phyloP scores from a whole-genome alignment of 2,888 invertebrate species.

The Nomada ruficornis region DNA sequence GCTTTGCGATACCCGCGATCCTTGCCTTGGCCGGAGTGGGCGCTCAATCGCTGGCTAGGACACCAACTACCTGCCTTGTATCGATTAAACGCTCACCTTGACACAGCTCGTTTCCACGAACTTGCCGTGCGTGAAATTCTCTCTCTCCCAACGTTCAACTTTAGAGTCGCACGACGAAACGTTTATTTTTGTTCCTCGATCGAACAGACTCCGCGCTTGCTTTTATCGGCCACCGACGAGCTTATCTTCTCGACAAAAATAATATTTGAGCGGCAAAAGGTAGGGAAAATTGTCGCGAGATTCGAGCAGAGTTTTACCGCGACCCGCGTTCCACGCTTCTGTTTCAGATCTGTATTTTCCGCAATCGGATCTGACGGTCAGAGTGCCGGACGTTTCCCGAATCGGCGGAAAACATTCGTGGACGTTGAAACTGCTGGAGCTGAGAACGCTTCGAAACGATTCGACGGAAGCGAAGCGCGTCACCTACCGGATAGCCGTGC shows the following conservation, averaged over 20 bases:
- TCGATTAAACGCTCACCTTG: constrained; percentile 79
- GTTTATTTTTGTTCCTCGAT: constrained; percentile 12
- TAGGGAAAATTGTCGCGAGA: too few relatives aligned
- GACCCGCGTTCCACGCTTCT: constrained; percentile 2
- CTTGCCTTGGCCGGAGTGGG: constrained; percentile 43
- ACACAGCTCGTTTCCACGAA: constrained; percentile 67
- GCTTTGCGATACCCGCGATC: constrained; percentile 52
- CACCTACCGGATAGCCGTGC: constrained; percentile 72
- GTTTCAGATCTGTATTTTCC: constrained; percentile 82
- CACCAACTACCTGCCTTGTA: constrained; percentile 75
- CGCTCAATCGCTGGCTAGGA: constrained; percentile 73
- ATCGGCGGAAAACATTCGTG: constrained; percentile 55
- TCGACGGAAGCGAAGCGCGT: constrained; percentile 68
- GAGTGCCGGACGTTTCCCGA: constrained; percentile 73
- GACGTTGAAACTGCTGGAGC: constrained; percentile 71
- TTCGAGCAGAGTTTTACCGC: not conserved
- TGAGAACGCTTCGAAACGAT: constrained; percentile 77
- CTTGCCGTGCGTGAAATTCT: constrained; percentile 32
- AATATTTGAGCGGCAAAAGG: too few relatives aligned
- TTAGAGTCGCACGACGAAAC: constrained; percentile 9
- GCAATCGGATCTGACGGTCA: constrained; percentile 79
- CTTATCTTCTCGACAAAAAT: too few relatives aligned
- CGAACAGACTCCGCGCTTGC: not conserved
- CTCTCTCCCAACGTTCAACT: constrained; percentile 37
- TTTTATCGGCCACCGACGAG: not conserved